These are phyloP conservation scores for Poeciliopsis presidionis DNA, from an alignment of 2,797 vertebrate genomes.

Conservation along the genomic window DNA sequence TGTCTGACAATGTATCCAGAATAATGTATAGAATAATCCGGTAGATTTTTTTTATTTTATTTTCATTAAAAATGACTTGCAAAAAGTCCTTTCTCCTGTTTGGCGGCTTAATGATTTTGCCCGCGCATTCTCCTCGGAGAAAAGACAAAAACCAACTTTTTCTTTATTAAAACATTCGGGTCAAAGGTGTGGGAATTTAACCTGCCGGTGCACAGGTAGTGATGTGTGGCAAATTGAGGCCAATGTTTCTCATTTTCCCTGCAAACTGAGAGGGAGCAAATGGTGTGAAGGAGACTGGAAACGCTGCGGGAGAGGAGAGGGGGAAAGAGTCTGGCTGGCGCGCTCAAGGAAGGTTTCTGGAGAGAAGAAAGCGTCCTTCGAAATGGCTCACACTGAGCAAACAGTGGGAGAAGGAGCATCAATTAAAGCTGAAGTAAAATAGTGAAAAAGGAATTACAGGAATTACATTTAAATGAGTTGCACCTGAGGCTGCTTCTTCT, in stretches of 20 bases:
- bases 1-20: neutral
- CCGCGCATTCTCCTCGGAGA: neutral
- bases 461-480: neutral
- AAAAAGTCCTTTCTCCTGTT: neutral
- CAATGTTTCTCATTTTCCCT: slow-evolving; percentile 13
- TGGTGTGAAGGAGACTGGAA: slow-evolving; percentile 7
- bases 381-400: neutral
- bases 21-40: neutral
- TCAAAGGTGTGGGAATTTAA: neutral
- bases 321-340: neutral
- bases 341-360: neutral
- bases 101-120: neutral
- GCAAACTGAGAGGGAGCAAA: slow-evolving; percentile 7
- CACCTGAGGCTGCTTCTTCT: neutral
- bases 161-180: neutral
- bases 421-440: neutral
- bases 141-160: neutral
- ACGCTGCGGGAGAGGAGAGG: neutral
- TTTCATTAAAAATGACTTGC: neutral
- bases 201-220: slow-evolving; percentile 3
- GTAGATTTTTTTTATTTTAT: neutral
- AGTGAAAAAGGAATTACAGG: neutral
- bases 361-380: neutral
- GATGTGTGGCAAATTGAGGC: slow-evolving; percentile 13
- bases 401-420: neutral